phyloP scores from a whole-genome alignment of 2,113 vertebrate genomes.

The Galeopterus variegatus region DNA sequence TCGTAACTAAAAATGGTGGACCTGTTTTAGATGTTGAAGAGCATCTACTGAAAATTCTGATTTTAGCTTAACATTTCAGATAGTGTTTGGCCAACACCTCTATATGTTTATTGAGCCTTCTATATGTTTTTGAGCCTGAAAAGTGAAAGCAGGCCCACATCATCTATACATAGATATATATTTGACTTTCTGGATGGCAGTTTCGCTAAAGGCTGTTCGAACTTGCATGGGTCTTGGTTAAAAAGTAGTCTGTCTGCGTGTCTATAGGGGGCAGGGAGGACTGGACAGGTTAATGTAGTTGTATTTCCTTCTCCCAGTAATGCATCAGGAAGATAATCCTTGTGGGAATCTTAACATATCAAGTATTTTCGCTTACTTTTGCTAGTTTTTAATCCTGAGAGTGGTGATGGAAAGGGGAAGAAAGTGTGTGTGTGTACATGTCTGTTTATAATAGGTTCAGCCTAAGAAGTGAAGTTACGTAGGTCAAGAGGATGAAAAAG shows the following conservation, averaged over 20 bases:
- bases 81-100: background rate
- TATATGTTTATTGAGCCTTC: background rate
- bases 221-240: background rate
- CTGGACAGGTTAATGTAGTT: background rate
- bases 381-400: slow-evolving; percentile 35
- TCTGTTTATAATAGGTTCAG: slow-evolving; percentile 12
- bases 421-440: background rate
- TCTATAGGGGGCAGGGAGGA: background rate
- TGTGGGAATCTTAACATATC: background rate
- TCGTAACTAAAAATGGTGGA: background rate
- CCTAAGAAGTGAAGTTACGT: background rate
- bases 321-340: background rate
- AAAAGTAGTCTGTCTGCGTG: background rate
- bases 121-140: background rate
- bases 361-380: background rate
- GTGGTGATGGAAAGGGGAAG: background rate
- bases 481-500: background rate
- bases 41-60: background rate
- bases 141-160: background rate
- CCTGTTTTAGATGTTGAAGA: background rate
- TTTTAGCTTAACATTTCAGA: background rate
- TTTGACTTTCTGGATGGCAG: background rate
- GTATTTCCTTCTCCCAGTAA: background rate
- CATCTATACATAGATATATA: background rate
- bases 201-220: background rate